phyloP scores from a whole-genome alignment of 2,113 vertebrate species.

The Zapornia atra region DNA sequence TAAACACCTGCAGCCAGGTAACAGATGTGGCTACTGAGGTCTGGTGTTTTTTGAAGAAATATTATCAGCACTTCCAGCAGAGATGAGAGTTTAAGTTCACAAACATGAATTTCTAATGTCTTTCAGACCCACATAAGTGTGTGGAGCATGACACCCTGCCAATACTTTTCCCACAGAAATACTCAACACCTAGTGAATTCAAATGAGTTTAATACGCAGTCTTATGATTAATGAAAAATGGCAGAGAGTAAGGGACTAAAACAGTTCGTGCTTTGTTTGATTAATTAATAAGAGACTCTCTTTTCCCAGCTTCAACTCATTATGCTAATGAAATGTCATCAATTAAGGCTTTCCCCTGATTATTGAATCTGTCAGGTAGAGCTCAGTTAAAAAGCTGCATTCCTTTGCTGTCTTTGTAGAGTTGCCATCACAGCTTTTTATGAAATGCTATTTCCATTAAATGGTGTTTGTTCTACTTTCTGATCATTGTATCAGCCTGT shows the following conservation, averaged over 20 bases:
- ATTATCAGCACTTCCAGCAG: constrained; percentile 41
- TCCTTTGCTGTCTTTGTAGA: constrained; percentile 70
- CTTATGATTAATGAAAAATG: constrained; percentile 82
- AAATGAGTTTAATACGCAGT: constrained; percentile 76
- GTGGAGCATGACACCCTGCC: constrained; percentile 54
- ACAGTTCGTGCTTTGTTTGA: constrained; percentile 81
- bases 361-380: constrained; percentile 82
- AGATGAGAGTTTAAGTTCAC: constrained; percentile 36
- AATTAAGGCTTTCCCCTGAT: constrained; percentile 84
- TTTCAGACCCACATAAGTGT: constrained; percentile 34
- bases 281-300: constrained; percentile 83
- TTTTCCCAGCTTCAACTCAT: constrained; percentile 82
- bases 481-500: constrained; percentile 52
- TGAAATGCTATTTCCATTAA: constrained; percentile 62
- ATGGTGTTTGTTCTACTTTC: constrained; percentile 70
- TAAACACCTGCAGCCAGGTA: constrained; percentile 18
- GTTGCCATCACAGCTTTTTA: constrained; percentile 68
- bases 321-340: constrained; percentile 87
- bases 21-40: background rate
- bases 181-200: constrained; percentile 69
- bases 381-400: constrained; percentile 73
- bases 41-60: constrained; percentile 33
- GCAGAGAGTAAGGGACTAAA: constrained; percentile 78
- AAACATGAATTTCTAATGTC: constrained; percentile 46
- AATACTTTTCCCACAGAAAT: constrained; percentile 64